A percentile compares a stretch with the other conserved stretches of the same genome.
These are phyloP conservation scores for Stictonetta naevosa DNA, from an alignment of 2,113 vertebrate genomes.

Conservation along the genomic window DNA sequence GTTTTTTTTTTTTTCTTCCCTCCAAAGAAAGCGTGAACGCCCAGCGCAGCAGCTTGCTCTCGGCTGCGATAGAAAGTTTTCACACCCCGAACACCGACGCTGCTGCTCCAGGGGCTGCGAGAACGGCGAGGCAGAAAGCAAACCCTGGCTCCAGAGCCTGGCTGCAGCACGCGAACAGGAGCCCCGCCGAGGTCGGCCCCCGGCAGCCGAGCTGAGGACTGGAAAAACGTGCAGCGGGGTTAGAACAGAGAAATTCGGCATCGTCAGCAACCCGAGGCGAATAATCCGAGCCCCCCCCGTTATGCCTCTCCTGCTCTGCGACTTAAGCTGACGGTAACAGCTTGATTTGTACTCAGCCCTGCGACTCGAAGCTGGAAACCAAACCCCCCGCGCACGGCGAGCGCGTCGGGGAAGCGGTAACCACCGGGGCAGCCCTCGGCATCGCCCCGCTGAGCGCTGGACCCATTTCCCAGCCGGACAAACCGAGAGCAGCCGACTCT, in stretches of 20 bases:
- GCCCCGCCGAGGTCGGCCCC: no score
- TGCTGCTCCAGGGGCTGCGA: no score
- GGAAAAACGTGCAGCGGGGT: not conserved
- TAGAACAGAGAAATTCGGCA: fast-evolving
- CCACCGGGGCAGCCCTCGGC: no score
- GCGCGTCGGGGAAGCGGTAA: no score
- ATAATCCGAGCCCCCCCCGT: fast-evolving
- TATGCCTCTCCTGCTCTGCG: fast-evolving
- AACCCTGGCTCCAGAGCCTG: not conserved
- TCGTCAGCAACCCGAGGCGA: fast-evolving
- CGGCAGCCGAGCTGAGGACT: no score
- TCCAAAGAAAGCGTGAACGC: not conserved
- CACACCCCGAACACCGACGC: no score
- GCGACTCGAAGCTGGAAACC: fast-evolving
- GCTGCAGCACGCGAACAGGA: fast-evolving
- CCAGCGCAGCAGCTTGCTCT: not conserved
- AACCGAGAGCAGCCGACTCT: not conserved
- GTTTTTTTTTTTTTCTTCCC: no score
- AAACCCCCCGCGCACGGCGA: fast-evolving
- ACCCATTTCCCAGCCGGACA: not conserved
- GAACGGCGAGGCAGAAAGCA: fast-evolving
- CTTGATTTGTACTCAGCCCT: not conserved
- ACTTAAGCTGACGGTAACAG: fast-evolving
- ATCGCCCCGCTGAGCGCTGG: not conserved
- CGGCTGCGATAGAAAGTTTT: fast-evolving